phyloP scores from a whole-genome alignment of 2,797 vertebrate genomes.

The Amazonetta brasiliensis region DNA sequence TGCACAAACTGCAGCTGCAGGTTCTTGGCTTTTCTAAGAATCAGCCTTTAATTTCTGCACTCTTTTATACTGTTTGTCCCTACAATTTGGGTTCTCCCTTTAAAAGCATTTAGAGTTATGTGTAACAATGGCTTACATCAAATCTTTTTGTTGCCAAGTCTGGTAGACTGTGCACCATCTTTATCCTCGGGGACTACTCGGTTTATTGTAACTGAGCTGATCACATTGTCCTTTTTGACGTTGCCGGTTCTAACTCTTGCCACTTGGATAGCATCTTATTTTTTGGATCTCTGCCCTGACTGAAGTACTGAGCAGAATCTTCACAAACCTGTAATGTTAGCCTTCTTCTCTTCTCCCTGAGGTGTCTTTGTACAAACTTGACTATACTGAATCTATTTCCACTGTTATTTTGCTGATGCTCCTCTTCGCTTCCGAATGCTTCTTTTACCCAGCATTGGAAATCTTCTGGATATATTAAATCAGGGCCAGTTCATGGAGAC shows the following conservation, averaged over 20 bases:
- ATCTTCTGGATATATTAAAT: not conserved
- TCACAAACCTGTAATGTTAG: accelerated
- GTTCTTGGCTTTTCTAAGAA: not conserved
- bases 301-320: not conserved
- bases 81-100: not conserved
- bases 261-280: not conserved
- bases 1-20: not conserved
- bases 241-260: not conserved
- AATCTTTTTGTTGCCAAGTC: not conserved
- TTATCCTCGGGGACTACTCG: not conserved
- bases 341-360: not conserved
- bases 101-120: not conserved
- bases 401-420: not conserved
- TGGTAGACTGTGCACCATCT: not conserved
- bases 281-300: not conserved
- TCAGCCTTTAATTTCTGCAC: not conserved
- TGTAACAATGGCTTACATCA: not conserved
- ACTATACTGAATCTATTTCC: not conserved
- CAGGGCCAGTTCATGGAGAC: not conserved
- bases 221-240: not conserved
- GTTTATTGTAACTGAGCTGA: not conserved
- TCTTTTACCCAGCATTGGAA: not conserved
- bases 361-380: not conserved
- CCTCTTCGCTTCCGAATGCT: not conserved
- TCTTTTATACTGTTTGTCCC: not conserved